Conservation (phyloP, 2,113 vertebrate genomes). For the Leucosticte australis region DNA sequence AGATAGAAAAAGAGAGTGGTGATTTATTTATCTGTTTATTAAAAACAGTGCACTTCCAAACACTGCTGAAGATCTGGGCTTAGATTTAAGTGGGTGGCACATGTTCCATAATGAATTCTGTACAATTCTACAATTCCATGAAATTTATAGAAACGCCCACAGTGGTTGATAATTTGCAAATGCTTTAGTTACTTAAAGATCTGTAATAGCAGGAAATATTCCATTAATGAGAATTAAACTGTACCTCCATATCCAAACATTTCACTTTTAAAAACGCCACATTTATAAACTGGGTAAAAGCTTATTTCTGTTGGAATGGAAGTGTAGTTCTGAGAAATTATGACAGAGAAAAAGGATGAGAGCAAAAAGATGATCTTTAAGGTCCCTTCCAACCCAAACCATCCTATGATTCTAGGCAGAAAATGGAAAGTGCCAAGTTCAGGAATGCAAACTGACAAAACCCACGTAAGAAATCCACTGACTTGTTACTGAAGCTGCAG, state of each 20-base stretch:
- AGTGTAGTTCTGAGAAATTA: not conserved
- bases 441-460: not conserved
- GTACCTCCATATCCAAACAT: not conserved
- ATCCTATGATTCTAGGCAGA: not conserved
- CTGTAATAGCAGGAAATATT: not conserved
- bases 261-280: not conserved
- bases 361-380: not conserved
- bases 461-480: conserved; percentile 37
- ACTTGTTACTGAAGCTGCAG: conserved; percentile 82
- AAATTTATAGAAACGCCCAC: not conserved
- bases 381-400: not conserved
- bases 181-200: not conserved
- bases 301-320: not conserved
- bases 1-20: not conserved
- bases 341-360: not conserved
- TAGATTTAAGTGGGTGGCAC: not conserved
- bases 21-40: not conserved
- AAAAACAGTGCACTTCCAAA: not conserved
- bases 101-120: not conserved
- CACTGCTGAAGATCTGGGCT: not conserved
- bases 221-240: not conserved
- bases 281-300: not conserved
- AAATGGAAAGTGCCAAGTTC: not conserved
- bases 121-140: not conserved
- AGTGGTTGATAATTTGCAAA: not conserved